Base-by-base conservation (phyloP, 1,140 invertebrate genomes). In the Trigoniulus corallinus region DNA sequence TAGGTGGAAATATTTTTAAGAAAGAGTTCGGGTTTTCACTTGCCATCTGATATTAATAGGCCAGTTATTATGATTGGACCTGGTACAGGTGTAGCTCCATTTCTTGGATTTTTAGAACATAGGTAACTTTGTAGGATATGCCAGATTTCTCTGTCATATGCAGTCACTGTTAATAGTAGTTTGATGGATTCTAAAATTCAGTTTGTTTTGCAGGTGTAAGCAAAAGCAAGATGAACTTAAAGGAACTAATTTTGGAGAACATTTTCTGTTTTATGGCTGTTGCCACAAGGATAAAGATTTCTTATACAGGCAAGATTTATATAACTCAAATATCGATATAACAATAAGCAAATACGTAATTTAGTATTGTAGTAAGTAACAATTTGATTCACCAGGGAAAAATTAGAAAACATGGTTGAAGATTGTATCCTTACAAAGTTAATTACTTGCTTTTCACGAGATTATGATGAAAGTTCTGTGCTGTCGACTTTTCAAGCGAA, bases 11-110 rank as follows among this genome's bases (percentile, higher is more conserved):
- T 82, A 54, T 85, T 76, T 73, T 75, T 74, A 55, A 73, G 76
- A 64, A 73, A 69, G 62, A 75, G 61, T 58, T 77, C 61, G 55
- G 62, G 54, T 60, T 82, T 77, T 65, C 64, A 60, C 53, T 77
- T 70, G 59, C 75, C 62, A 57, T 63, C 58, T 54, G 72, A 73
- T 69, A 58, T 64, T 54, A 62, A 53, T 58, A 66, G 44, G 58
- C 80, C 82, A 37, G 62, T 85, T 29, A 75, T 91, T 53, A 74
- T 91, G 63, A 76, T 92, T 54, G 82, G 80, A 3, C 76, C 84
- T 52, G 88, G 88, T 15, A 88, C 84, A 27, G 88, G 85, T 13
- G 65, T 88, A 22, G 77, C 86, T 7, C 86, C 87, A 1, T 92
- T 86, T 61, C 59, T 72, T 25, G 67, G 70, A 12, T 72, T 67